Evolutionary conservation across 2,113 vertebrate genomes (phyloP).

Genomic region (Bufo gargarizans): DNA sequence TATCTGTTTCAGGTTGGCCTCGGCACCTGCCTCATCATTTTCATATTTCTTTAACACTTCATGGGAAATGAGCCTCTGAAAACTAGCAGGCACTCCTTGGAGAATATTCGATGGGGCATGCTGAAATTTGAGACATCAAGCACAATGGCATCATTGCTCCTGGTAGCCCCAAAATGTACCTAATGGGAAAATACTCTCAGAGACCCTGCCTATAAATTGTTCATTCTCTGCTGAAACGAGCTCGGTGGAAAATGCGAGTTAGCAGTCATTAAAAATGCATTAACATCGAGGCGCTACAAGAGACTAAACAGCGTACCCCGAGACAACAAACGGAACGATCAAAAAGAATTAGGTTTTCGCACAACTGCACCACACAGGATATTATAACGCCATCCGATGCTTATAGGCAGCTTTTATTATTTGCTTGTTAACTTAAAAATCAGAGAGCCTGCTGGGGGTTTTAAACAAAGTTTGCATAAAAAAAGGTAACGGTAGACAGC

Average conservation of each 20-base stretch:
- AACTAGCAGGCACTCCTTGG: constrained; percentile 63
- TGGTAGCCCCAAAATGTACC: constrained; percentile 61
- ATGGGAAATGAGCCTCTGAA: constrained; percentile 65
- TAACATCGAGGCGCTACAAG: constrained; percentile 59
- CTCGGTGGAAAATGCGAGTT: constrained; percentile 66
- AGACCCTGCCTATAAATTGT: constrained; percentile 66
- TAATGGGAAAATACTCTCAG: constrained; percentile 63
- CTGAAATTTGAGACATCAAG: constrained; percentile 57
- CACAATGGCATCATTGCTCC: constrained; percentile 66
- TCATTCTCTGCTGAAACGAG: constrained; percentile 66
- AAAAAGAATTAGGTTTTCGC: constrained; percentile 61
- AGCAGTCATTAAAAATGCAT: constrained; percentile 66
- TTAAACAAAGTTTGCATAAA: constrained; percentile 42
- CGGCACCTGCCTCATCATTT: constrained; percentile 65
- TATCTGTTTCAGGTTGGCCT: constrained; percentile 60
- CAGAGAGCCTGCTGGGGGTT: constrained; percentile 18
- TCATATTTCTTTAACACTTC: constrained; percentile 65
- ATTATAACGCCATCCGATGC: constrained; percentile 7
- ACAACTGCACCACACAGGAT: constrained; percentile 33
- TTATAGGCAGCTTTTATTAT: constrained; percentile 13
- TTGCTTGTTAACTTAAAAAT: constrained; percentile 34
- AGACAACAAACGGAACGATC: constrained; percentile 59
- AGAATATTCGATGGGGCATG: constrained; percentile 62
- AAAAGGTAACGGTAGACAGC: not conserved
- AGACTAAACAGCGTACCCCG: constrained; percentile 64